phyloP scores from a whole-genome alignment of 2,888 invertebrate species.

The Achlya flavicornis region DNA sequence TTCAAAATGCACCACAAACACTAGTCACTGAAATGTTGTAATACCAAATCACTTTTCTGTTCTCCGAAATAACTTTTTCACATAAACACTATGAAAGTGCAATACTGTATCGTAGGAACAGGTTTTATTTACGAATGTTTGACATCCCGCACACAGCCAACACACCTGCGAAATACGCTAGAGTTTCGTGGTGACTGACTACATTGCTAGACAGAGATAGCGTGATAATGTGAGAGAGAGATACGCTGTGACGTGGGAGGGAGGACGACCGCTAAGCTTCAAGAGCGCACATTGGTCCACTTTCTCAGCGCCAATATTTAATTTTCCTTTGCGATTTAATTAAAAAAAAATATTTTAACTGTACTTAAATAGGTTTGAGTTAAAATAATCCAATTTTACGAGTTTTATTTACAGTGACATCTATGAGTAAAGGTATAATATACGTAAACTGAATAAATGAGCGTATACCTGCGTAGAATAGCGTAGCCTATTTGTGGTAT shows the following conservation, averaged over 20 bases:
- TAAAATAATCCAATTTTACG: background rate
- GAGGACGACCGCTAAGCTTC: conserved; percentile 73
- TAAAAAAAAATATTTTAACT: background rate
- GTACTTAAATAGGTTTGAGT: background rate
- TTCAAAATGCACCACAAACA: conserved; percentile 63
- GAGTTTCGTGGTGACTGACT: conserved; percentile 75
- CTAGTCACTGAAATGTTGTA: conserved; percentile 33
- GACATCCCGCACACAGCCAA: conserved; percentile 43
- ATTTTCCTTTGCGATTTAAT: background rate
- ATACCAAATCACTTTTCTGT: conserved; percentile 22
- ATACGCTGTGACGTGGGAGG: conserved; percentile 67
- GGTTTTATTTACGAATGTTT: conserved; percentile 68
- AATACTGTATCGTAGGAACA: conserved; percentile 47
- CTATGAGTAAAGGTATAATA: background rate
- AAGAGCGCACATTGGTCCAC: conserved; percentile 70
- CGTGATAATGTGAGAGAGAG: conserved; percentile 67
- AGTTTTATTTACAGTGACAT: background rate
- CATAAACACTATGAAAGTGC: conserved; percentile 30
- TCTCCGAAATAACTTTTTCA: conserved; percentile 31
- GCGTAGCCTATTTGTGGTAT: no score
- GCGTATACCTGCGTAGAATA: no score
- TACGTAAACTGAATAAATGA: background rate
- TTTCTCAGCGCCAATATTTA: conserved; percentile 38
- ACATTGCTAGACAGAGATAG: conserved; percentile 68
- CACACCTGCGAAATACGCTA: conserved; percentile 70